phyloP scores from a whole-genome alignment of 1,140 invertebrate species.

The Andrena cerasifolii region DNA sequence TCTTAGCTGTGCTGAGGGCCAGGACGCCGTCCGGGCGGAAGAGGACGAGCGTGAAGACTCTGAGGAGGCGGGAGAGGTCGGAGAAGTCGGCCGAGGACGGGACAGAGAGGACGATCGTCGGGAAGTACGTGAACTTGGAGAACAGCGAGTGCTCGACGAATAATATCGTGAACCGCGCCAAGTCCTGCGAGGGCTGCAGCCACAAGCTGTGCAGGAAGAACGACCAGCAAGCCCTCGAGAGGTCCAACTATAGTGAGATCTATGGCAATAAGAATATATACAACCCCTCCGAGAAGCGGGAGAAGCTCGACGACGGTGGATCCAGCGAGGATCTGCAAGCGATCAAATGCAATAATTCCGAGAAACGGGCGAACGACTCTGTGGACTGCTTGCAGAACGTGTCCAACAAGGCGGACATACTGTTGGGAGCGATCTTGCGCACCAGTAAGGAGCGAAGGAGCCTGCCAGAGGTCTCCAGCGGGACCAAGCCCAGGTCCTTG shows the following conservation, averaged over 20 bases:
- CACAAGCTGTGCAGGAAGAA: conserved; percentile 52
- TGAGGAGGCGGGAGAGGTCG: conserved; percentile 67
- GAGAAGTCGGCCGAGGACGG: conserved; percentile 59
- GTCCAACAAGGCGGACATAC: conserved; percentile 82
- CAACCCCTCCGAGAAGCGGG: conserved; percentile 47
- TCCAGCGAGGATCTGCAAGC: conserved; percentile 23
- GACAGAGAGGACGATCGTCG: not conserved
- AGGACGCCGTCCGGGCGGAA: conserved; percentile 72
- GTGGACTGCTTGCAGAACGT: conserved; percentile 66
- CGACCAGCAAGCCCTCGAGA: conserved; percentile 53
- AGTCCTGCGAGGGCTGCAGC: conserved; percentile 49
- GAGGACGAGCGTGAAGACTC: conserved; percentile 64
- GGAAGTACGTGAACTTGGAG: conserved; percentile 34
- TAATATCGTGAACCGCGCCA: conserved; percentile 28
- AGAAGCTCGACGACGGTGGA: conserved; percentile 18
- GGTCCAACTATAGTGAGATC: conserved; percentile 34
- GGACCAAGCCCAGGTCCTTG: conserved; percentile 58
- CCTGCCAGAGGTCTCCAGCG: conserved; percentile 61
- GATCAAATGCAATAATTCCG: conserved; percentile 25
- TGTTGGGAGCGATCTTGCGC: conserved; percentile 83
- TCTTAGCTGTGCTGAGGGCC: conserved; percentile 79
- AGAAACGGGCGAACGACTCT: conserved; percentile 18
- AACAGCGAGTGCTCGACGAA: conserved; percentile 32
- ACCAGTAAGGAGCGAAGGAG: conserved; percentile 71
- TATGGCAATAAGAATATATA: conserved; percentile 63